These are phyloP conservation scores for Cherax destructor DNA, from an alignment of 1,140 invertebrate species.

Conservation along the genomic window DNA sequence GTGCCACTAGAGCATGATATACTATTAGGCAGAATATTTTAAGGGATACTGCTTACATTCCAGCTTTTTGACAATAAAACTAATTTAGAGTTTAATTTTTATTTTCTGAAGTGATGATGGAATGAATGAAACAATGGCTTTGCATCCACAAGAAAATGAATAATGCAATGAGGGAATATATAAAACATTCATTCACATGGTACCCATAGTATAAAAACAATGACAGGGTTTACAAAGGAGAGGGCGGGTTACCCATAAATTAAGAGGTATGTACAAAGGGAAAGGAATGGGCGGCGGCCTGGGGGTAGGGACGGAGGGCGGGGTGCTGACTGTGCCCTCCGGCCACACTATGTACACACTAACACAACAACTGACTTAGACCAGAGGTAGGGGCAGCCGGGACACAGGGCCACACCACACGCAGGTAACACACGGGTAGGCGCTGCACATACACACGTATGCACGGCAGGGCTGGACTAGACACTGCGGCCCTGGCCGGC, in stretches of 20 bases:
- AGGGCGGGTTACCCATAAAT: slow-evolving; percentile 38
- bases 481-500: slow-evolving; percentile 61
- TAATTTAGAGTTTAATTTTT: background rate
- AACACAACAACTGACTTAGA: slow-evolving; percentile 61
- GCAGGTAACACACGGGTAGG: slow-evolving; percentile 15
- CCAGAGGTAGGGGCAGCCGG: slow-evolving; percentile 27
- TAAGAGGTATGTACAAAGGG: slow-evolving; percentile 38
- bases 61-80: too few species aligned
- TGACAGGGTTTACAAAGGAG: slow-evolving; percentile 57
- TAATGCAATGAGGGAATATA: slow-evolving; percentile 58
- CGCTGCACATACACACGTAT: slow-evolving; percentile 60
- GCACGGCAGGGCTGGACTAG: slow-evolving; percentile 63
- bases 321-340: slow-evolving; percentile 23
- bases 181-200: slow-evolving; percentile 54
- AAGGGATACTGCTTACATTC: too few species aligned
- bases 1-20: too few species aligned
- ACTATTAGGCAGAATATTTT: too few species aligned
- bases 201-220: slow-evolving; percentile 61
- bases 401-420: slow-evolving; percentile 1
- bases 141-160: slow-evolving; percentile 41
- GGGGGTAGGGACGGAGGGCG: background rate
- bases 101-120: slow-evolving; percentile 43
- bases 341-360: slow-evolving; percentile 51
- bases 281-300: background rate
- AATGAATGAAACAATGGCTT: slow-evolving; percentile 16